These are phyloP conservation scores for Gila orcuttii DNA, from an alignment of 2,113 vertebrate species.

Conservation along the genomic window DNA sequence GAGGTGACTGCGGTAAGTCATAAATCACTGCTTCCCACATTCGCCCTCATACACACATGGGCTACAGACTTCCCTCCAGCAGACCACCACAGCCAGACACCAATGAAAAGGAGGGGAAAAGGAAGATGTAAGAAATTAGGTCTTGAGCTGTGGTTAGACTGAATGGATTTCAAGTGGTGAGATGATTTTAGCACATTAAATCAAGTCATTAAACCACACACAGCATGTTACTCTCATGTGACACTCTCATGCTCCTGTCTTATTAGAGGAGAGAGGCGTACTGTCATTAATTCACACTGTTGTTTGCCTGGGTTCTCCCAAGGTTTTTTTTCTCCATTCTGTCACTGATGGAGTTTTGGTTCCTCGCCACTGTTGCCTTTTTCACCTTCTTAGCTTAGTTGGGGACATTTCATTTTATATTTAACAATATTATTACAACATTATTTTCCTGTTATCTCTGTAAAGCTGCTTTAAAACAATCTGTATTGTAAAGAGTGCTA, in stretches of 20 bases:
- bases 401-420: too few species aligned
- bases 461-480: too few species aligned
- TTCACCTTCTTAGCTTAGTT: too few species aligned
- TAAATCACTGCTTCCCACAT: neutral
- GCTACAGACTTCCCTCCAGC: neutral
- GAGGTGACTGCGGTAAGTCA: conserved; percentile 5
- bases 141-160: neutral
- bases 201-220: neutral
- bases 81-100: neutral
- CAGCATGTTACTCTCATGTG: neutral
- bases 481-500: too few species aligned
- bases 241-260: neutral
- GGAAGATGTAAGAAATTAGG: neutral
- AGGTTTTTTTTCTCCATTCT: too few species aligned
- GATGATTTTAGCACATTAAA: neutral
- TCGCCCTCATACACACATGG: neutral
- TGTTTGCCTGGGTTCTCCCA: neutral
- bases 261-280: neutral
- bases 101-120: neutral
- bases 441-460: too few species aligned
- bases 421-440: too few species aligned
- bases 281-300: neutral
- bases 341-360: too few species aligned
- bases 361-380: too few species aligned
- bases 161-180: neutral